These are phyloP conservation scores for Indri indri DNA, from an alignment of 2,113 vertebrate genomes.

Conservation along the genomic window DNA sequence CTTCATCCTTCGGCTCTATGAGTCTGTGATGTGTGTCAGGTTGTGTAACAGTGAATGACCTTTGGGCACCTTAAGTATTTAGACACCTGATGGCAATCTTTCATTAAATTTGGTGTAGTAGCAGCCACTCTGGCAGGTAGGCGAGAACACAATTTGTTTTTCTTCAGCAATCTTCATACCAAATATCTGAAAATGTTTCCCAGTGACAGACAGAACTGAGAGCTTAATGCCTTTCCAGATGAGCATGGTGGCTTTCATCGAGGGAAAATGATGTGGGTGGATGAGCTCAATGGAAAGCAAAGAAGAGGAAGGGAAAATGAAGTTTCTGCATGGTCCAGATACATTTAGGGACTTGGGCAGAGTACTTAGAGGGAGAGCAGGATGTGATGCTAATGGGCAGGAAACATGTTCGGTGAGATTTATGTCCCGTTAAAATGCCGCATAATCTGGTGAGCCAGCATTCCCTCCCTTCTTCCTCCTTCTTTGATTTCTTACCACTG, in stretches of 20 bases:
- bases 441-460: conserved; percentile 61
- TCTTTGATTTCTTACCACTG: neutral
- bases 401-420: conserved; percentile 73
- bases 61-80: conserved; percentile 73
- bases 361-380: conserved; percentile 54
- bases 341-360: conserved; percentile 62
- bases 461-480: conserved; percentile 35
- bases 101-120: conserved; percentile 81
- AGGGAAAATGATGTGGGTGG: conserved; percentile 42
- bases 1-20: neutral
- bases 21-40: neutral
- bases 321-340: conserved; percentile 59
- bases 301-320: conserved; percentile 14
- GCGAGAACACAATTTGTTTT: conserved; percentile 66
- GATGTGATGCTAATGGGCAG: conserved; percentile 53
- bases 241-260: conserved; percentile 38
- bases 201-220: conserved; percentile 11
- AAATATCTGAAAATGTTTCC: conserved; percentile 56
- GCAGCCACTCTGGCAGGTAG: conserved; percentile 32
- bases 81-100: conserved; percentile 87
- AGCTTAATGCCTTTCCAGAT: conserved; percentile 50
- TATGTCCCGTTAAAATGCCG: conserved; percentile 80
- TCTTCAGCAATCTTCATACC: conserved; percentile 52
- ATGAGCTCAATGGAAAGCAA: conserved; percentile 55
- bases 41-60: conserved; percentile 22